Evolutionary conservation across 1,140 invertebrate genomes (phyloP).

Genomic region (Lerema accius): DNA sequence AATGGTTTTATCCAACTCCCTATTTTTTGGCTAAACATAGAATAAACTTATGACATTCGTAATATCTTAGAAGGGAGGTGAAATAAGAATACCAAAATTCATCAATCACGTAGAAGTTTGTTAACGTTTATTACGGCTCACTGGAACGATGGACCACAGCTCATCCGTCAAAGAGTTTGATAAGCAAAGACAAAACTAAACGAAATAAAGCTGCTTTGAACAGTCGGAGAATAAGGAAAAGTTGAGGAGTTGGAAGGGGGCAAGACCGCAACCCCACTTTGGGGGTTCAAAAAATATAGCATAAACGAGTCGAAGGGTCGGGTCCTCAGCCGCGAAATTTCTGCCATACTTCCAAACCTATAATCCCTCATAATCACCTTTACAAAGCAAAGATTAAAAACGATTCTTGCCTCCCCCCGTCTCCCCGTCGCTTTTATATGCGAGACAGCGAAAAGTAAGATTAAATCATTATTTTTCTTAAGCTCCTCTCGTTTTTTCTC

Average conservation of each 20-base stretch:
- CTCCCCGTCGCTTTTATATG: conserved; percentile 73
- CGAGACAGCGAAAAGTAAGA: conserved; percentile 78
- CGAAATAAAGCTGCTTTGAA: conserved; percentile 75
- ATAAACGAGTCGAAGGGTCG: conserved; percentile 71
- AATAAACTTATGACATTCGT: no score
- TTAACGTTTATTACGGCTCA: neutral
- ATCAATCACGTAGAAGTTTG: neutral
- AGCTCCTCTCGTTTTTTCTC: conserved; percentile 78
- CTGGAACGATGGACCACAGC: conserved; percentile 40
- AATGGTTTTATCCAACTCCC: no score
- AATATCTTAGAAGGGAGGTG: no score
- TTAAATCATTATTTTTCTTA: conserved; percentile 83
- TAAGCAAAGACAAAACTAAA: conserved; percentile 65
- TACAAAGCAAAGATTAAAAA: conserved; percentile 85
- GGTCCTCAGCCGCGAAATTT: conserved; percentile 76
- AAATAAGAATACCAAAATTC: neutral
- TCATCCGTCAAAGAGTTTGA: conserved; percentile 56
- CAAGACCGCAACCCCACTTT: conserved; percentile 70
- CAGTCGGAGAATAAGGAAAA: conserved; percentile 70
- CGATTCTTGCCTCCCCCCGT: conserved; percentile 73
- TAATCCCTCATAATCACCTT: conserved; percentile 84
- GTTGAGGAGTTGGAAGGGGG: conserved; percentile 66
- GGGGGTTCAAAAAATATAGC: conserved; percentile 72
- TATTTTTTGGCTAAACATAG: no score
- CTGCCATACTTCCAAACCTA: conserved; percentile 81